Conservation (phyloP, 1,140 invertebrate species). For the Papilio polytes region DNA sequence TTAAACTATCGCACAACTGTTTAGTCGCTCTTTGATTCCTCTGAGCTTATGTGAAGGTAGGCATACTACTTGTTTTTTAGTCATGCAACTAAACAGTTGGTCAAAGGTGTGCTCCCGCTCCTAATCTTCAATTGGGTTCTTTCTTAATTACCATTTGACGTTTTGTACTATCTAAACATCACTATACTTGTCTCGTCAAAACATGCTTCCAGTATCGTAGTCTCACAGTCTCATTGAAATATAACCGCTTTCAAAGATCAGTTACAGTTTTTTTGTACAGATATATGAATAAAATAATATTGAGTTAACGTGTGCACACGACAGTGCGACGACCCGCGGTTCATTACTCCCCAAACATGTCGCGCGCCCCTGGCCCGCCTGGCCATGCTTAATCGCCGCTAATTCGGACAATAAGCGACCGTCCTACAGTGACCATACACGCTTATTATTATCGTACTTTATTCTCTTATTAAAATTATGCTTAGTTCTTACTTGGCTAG, state of each 20-base stretch:
- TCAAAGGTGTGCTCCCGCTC: too few species aligned
- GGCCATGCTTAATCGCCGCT: constrained; percentile 6
- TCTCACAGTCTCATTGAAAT: background rate
- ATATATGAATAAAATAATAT: constrained; percentile 13
- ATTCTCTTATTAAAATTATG: too few species aligned
- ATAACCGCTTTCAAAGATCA: background rate
- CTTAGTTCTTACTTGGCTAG: background rate
- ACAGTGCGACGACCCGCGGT: constrained; percentile 9
- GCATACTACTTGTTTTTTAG: too few species aligned
- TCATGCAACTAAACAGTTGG: too few species aligned
- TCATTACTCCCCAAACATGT: constrained; percentile 11
- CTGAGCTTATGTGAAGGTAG: too few species aligned
- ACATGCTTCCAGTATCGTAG: background rate
- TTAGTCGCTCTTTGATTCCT: too few species aligned
- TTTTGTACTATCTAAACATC: background rate
- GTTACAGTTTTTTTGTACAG: background rate
- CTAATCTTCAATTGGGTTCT: too few species aligned
- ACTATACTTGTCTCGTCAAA: background rate
- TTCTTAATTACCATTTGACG: too few species aligned
- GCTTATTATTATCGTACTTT: background rate
- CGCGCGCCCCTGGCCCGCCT: background rate
- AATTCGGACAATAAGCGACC: constrained; percentile 10
- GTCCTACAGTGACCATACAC: background rate
- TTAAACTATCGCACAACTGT: too few species aligned
- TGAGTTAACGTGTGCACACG: background rate